These are phyloP conservation scores for Bos indicus DNA, from an alignment of 2,113 vertebrate species.

Conservation along the genomic window DNA sequence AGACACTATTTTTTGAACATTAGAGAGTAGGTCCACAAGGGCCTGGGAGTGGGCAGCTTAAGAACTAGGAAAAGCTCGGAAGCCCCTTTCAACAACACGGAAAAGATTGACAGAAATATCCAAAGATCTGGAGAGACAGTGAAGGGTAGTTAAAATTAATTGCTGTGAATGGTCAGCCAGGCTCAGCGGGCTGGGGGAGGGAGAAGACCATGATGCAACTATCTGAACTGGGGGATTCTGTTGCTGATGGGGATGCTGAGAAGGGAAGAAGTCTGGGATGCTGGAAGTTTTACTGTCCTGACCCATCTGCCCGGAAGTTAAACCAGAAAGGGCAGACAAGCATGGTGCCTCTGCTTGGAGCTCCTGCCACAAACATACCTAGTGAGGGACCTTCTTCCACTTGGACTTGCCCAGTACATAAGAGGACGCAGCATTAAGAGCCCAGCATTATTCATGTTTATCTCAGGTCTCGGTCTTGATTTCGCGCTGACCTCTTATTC, in stretches of 20 bases:
- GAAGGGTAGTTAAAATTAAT: neutral
- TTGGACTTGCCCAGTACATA: fast-evolving
- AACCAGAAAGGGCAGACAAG: neutral
- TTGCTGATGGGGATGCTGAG: neutral
- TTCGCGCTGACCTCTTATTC: neutral
- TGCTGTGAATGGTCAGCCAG: no score
- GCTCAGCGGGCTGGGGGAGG: no score
- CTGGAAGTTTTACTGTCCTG: neutral
- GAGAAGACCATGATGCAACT: neutral
- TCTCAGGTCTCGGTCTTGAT: neutral
- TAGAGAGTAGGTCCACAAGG: neutral
- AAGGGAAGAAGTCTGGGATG: neutral
- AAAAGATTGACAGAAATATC: neutral
- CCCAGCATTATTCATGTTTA: fast-evolving
- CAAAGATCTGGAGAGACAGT: fast-evolving
- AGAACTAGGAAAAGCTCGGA: no score
- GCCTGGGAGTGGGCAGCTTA: no score
- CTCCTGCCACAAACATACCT: neutral
- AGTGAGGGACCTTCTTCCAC: neutral
- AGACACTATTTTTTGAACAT: neutral
- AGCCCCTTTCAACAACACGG: no score
- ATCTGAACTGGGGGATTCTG: no score
- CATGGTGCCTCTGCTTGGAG: neutral
- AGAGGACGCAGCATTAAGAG: neutral
- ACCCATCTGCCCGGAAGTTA: neutral